Percentiles rank a stretch among this genome's conserved stretches.
phyloP scores from a whole-genome alignment of 2,797 vertebrate genomes.

The Cichlasoma orientale region DNA sequence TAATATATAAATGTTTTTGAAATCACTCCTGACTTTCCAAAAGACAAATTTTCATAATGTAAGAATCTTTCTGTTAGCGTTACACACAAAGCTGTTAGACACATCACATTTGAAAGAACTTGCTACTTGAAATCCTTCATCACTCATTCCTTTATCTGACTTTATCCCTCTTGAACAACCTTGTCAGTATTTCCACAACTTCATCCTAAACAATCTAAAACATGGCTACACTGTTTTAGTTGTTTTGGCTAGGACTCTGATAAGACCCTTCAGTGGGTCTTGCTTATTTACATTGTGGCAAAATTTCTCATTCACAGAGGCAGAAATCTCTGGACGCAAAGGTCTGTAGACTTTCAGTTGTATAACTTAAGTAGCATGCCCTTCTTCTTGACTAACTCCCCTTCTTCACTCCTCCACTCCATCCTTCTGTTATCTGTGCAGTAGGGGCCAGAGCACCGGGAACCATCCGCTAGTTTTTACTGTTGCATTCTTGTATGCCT shows the following conservation, averaged over 20 bases:
- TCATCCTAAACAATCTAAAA: neutral
- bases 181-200: slow-evolving; percentile 3
- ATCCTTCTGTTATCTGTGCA: slow-evolving; percentile 53
- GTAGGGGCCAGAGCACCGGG: slow-evolving; percentile 59
- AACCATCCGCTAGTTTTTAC: slow-evolving; percentile 28
- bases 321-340: slow-evolving; percentile 83
- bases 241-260: slow-evolving; percentile 41
- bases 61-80: neutral
- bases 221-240: slow-evolving; percentile 28
- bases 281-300: slow-evolving; percentile 80
- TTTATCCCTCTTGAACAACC: neutral
- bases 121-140: neutral
- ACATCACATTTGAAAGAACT: neutral
- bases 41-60: neutral
- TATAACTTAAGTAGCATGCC: slow-evolving; percentile 79
- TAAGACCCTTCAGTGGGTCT: slow-evolving; percentile 58
- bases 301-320: slow-evolving; percentile 87
- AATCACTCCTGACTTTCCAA: neutral
- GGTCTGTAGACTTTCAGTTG: slow-evolving; percentile 84
- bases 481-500: slow-evolving; percentile 35
- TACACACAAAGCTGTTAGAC: neutral
- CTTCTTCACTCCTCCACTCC: slow-evolving; percentile 48
- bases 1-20: neutral
- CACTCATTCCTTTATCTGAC: neutral
- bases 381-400: slow-evolving; percentile 75